Evolutionary conservation across 2,113 vertebrate genomes (phyloP).

Genomic region (Suricata suricatta): DNA sequence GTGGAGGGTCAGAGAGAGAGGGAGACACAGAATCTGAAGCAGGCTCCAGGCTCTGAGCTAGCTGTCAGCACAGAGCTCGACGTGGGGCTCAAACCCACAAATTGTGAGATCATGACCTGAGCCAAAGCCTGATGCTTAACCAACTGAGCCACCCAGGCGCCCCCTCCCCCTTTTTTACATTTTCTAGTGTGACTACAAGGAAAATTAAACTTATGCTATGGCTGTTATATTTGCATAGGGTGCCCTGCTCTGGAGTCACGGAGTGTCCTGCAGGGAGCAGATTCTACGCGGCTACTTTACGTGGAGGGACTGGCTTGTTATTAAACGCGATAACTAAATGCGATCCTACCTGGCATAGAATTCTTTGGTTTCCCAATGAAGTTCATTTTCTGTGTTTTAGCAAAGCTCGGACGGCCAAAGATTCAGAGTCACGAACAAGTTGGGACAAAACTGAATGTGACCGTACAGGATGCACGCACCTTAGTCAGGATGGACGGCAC

Average conservation of each 20-base stretch:
- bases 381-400: conserved; percentile 82
- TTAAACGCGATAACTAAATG: not conserved
- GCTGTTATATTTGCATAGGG: fast-evolving
- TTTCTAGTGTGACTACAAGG: not conserved
- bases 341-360: not conserved
- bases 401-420: conserved; percentile 87
- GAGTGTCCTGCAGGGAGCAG: fast-evolving
- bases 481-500: conserved; percentile 78
- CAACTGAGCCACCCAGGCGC: too few species aligned
- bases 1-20: too few species aligned
- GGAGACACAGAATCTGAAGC: too few species aligned
- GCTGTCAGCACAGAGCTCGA: too few species aligned
- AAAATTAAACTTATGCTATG: not conserved
- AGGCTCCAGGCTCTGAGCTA: too few species aligned
- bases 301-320: not conserved
- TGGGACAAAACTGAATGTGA: conserved; percentile 82
- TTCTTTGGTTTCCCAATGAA: conserved; percentile 63
- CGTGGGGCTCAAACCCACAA: too few species aligned
- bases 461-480: conserved; percentile 86
- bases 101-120: too few species aligned
- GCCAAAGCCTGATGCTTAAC: too few species aligned
- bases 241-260: not conserved
- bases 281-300: not conserved
- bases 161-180: not conserved
- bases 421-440: conserved; percentile 83